Evolutionary conservation across 2,888 invertebrate genomes (phyloP).

Genomic region (Plemyria rubiginata): DNA sequence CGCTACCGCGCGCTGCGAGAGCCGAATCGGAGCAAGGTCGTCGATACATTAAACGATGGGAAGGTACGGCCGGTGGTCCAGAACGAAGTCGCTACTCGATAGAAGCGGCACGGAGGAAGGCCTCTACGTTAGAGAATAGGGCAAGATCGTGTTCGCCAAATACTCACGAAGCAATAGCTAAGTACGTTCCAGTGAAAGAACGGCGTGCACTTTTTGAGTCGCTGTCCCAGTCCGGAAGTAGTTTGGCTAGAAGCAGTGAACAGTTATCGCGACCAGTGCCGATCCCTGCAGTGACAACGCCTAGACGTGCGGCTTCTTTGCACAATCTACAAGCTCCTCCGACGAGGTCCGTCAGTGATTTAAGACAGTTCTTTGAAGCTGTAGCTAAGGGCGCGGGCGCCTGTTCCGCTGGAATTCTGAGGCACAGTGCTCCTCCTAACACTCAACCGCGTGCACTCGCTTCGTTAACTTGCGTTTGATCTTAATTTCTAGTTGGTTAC

Average conservation of each 20-base stretch:
- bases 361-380: slow-evolving; percentile 89
- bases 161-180: slow-evolving; percentile 78
- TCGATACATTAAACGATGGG: slow-evolving; percentile 78
- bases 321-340: slow-evolving; percentile 86
- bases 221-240: slow-evolving; percentile 85
- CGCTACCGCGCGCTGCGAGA: slow-evolving; percentile 74
- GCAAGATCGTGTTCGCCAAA: slow-evolving; percentile 80
- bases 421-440: slow-evolving; percentile 69
- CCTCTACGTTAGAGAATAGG: slow-evolving; percentile 71
- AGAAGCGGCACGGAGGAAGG: slow-evolving; percentile 76
- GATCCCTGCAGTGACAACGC: slow-evolving; percentile 68
- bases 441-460: slow-evolving; percentile 69
- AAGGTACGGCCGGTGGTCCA: slow-evolving; percentile 72
- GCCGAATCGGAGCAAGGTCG: slow-evolving; percentile 74
- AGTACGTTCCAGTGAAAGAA: slow-evolving; percentile 89
- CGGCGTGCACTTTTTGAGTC: slow-evolving; percentile 89
- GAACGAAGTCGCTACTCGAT: slow-evolving; percentile 71
- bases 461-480: slow-evolving; percentile 75
- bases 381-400: slow-evolving; percentile 76
- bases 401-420: slow-evolving; percentile 58
- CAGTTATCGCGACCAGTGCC: slow-evolving; percentile 74
- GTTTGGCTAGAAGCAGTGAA: slow-evolving; percentile 87
- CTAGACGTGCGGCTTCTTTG: slow-evolving; percentile 87
- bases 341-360: slow-evolving; percentile 86
- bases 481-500: slow-evolving; percentile 33